Evolutionary conservation across 2,888 invertebrate species (phyloP).

Genomic region (Andrena chrysosceles): DNA sequence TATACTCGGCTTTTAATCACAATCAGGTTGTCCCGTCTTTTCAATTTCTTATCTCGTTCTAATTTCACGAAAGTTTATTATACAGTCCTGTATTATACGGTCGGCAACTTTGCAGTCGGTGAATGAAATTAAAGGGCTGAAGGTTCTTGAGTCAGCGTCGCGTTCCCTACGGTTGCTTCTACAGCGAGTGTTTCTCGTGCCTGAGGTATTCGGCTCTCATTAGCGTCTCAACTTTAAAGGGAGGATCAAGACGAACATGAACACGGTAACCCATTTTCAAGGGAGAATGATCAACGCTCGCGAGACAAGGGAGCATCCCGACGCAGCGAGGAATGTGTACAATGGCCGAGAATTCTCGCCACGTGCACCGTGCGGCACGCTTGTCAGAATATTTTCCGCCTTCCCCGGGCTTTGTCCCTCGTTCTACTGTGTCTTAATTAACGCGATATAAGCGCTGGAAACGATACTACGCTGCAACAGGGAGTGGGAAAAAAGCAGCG

Average conservation of each 20-base stretch:
- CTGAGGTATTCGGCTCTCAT: constrained; percentile 38
- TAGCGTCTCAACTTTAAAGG: constrained; percentile 41
- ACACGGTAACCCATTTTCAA: constrained; percentile 54
- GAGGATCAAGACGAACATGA: constrained; percentile 26
- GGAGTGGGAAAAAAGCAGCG: not conserved
- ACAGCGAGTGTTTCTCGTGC: not conserved
- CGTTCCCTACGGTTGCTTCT: not conserved
- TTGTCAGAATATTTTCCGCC: constrained; percentile 26
- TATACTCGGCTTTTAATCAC: not conserved
- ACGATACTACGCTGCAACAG: not conserved
- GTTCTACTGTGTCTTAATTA: constrained; percentile 26
- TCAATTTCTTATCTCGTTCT: not conserved
- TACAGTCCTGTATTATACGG: not conserved
- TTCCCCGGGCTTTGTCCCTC: not conserved
- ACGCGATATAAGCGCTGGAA: constrained; percentile 9
- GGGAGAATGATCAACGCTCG: constrained; percentile 40
- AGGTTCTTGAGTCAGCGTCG: not conserved
- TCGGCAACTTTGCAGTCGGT: not conserved
- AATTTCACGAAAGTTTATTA: not conserved
- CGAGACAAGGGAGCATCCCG: constrained; percentile 36
- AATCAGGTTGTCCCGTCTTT: not conserved
- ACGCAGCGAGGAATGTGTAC: constrained; percentile 41
- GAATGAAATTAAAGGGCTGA: constrained; percentile 3
- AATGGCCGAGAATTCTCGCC: constrained; percentile 50
- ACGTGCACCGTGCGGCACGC: constrained; percentile 21